Percentiles rank a stretch among this genome's conserved stretches.
Evolutionary conservation across 2,888 invertebrate species (phyloP).

Genomic region (Dinocampus coccinellae): DNA sequence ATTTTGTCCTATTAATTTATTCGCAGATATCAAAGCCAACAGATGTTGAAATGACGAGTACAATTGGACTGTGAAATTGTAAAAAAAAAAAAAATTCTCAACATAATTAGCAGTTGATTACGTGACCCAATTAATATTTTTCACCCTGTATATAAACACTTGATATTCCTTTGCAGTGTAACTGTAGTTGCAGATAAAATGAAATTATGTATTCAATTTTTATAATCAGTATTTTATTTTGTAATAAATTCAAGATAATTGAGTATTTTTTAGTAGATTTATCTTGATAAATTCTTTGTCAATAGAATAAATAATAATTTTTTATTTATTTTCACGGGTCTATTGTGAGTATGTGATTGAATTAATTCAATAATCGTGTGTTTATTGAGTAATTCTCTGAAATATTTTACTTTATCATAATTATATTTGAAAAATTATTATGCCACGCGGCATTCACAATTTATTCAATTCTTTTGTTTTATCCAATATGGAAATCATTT

Average conservation of each 20-base stretch:
- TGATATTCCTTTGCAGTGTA: background rate
- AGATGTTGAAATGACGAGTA: conserved; percentile 48
- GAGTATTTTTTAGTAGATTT: conserved; percentile 50
- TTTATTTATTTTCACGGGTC: background rate
- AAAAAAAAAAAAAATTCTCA: background rate
- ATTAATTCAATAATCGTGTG: too few relatives aligned
- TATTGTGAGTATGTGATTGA: background rate
- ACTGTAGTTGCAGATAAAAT: background rate
- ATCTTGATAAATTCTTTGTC: conserved; percentile 42
- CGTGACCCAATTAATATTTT: background rate
- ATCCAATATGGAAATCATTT: too few relatives aligned
- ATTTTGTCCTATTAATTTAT: conserved; percentile 48
- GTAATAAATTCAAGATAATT: too few relatives aligned
- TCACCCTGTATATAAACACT: background rate
- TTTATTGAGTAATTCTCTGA: too few relatives aligned
- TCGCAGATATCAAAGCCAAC: conserved; percentile 44
- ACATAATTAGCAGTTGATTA: background rate
- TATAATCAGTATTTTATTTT: too few relatives aligned
- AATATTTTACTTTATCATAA: too few relatives aligned
- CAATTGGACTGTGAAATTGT: conserved; percentile 42
- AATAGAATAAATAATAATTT: conserved; percentile 9
- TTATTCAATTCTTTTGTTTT: too few relatives aligned
- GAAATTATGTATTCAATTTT: too few relatives aligned
- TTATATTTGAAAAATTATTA: too few relatives aligned
- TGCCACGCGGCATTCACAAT: too few relatives aligned